Percentiles rank a stretch among this genome's conserved stretches.
These are phyloP conservation scores for Marisa cornuarietis DNA, from an alignment of 1,140 invertebrate genomes.

Conservation along the genomic window DNA sequence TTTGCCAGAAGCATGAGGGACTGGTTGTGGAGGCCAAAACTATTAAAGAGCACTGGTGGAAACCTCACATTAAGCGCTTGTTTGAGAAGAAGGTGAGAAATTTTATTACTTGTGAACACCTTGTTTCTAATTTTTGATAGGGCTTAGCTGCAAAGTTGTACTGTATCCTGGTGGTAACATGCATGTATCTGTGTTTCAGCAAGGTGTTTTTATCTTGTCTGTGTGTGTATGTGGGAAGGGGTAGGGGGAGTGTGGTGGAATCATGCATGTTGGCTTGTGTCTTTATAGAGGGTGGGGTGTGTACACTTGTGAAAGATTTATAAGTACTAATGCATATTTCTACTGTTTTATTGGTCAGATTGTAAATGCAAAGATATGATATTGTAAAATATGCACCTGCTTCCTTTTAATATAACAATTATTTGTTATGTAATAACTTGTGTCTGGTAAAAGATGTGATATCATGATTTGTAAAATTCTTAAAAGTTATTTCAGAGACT, in stretches of 20 bases:
- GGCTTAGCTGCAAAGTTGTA: neutral
- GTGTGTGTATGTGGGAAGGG: neutral
- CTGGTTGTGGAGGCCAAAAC: slow-evolving; percentile 86
- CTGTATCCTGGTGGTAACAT: neutral
- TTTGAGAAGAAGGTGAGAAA: slow-evolving; percentile 77
- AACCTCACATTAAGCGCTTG: slow-evolving; percentile 81
- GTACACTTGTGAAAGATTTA: too few species aligned
- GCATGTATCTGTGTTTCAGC: neutral
- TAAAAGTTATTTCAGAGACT: too few species aligned
- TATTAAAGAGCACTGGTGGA: slow-evolving; percentile 90
- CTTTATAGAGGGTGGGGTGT: too few species aligned
- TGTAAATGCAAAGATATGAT: too few species aligned
- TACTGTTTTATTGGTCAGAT: too few species aligned
- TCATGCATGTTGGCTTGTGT: neutral
- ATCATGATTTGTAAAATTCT: too few species aligned
- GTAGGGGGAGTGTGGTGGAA: neutral
- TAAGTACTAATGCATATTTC: too few species aligned
- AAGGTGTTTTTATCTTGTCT: neutral
- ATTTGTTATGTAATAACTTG: too few species aligned
- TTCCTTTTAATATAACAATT: too few species aligned
- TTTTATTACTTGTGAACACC: neutral
- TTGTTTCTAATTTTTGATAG: too few species aligned
- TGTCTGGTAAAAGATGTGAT: too few species aligned
- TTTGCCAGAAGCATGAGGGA: slow-evolving; percentile 84
- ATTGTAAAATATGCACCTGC: too few species aligned